Evolutionary conservation across 2,113 vertebrate genomes (phyloP).

Genomic region (Cathartes aura): DNA sequence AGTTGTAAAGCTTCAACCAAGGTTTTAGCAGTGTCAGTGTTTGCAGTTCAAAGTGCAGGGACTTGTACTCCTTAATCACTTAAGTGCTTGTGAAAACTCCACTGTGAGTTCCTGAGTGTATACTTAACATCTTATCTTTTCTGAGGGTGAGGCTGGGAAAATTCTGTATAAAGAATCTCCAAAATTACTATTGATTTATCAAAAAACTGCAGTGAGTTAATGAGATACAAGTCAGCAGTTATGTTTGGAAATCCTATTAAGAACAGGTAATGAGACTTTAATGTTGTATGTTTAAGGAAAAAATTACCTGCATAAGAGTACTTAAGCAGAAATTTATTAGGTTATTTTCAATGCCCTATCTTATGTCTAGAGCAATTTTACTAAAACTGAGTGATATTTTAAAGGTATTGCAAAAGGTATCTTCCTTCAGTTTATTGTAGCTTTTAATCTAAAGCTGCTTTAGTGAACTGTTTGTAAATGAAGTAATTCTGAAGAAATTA

Average conservation of each 20-base stretch:
- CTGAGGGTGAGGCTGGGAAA: not conserved
- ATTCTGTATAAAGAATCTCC: not conserved
- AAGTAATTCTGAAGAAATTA: not conserved
- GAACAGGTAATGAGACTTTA: not conserved
- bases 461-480: not conserved
- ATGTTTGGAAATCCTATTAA: not conserved
- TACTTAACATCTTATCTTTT: not conserved
- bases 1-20: not conserved
- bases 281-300: not conserved
- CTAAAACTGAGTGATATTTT: not conserved
- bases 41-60: slow-evolving; percentile 35
- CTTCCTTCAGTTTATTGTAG: not conserved
- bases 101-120: not conserved
- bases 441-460: not conserved
- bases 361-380: not conserved
- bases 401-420: not conserved
- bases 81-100: not conserved
- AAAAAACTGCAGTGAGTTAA: not conserved
- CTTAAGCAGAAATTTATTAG: not conserved
- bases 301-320: not conserved
- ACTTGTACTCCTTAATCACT: not conserved
- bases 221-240: not conserved
- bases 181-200: not conserved
- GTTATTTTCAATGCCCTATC: not conserved
- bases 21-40: slow-evolving; percentile 1